Conservation (phyloP, 2,888 invertebrate species). For the Cheilosia vernalis region DNA sequence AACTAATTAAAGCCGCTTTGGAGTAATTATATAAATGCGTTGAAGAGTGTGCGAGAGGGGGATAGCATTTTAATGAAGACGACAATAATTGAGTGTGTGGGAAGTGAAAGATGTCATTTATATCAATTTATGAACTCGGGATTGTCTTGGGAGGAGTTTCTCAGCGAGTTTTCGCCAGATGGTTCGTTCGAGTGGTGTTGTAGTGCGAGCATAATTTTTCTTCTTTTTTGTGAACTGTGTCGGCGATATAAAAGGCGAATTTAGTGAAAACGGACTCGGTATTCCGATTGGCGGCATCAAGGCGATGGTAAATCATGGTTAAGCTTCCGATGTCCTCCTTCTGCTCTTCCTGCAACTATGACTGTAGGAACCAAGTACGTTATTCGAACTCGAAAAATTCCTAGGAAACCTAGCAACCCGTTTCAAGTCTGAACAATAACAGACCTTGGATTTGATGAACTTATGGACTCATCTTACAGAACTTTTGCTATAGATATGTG, state of each 20-base stretch:
- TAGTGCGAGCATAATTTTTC: constrained; percentile 38
- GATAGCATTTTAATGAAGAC: background rate
- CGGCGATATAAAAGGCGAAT: constrained; percentile 44
- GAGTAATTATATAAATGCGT: constrained; percentile 46
- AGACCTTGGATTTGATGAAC: too few species aligned
- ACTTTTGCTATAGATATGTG: too few species aligned
- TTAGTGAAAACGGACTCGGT: background rate
- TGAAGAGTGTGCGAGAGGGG: background rate
- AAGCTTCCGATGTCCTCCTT: too few species aligned
- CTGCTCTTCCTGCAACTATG: too few species aligned
- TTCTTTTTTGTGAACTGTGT: constrained; percentile 36
- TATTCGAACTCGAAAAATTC: too few species aligned
- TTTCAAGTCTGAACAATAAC: too few species aligned
- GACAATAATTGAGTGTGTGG: constrained; percentile 53
- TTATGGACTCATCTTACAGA: too few species aligned
- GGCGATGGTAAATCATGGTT: too few species aligned
- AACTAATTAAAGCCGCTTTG: constrained; percentile 69
- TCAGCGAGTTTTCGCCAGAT: constrained; percentile 46
- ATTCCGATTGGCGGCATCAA: background rate
- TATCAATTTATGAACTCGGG: constrained; percentile 59
- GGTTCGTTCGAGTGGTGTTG: constrained; percentile 28
- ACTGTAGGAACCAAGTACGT: too few species aligned
- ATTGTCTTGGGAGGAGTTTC: constrained; percentile 40
- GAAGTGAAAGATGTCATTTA: constrained; percentile 69
- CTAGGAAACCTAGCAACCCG: too few species aligned